Evolutionary conservation across 2,797 vertebrate species (phyloP), one percentile per base, ranked within the genome.

Genomic region (Pipistrellus pygmaeus): DNA sequence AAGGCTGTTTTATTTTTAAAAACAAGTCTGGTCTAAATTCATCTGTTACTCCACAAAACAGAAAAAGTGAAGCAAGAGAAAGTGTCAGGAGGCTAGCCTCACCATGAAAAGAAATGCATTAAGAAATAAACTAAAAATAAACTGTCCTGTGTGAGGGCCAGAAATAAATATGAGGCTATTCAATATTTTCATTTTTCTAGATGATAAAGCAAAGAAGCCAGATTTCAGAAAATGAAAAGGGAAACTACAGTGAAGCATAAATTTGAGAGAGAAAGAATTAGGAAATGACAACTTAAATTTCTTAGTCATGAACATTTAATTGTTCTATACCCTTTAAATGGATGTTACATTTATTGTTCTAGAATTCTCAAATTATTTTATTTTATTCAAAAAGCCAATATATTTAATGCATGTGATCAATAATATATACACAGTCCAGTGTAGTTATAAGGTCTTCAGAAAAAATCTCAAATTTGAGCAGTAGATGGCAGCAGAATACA

Each of bases 1-100:
- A 57, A 46, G 32, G 62, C 3, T 76, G 12, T n/a, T 18, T 25
- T 87, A 69, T 57, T 85, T 51, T 78, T 30, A 51, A 83, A 83
- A 94, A 38, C 1, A 62, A 32, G 53, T 9, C 35, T 87, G 88
- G 83, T 68, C 80, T 87, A 75, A 91, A 86, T 57, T 87, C 18
- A 71, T 41, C 69, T 93, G 41, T 41, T 92, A 82, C 13, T 48
- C 85, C 4, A 46, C 44, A 72, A 89, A 71, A 41, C 9, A 93
- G 57, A 55, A 83, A 20, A 82, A 53, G 78, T 75, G 30, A 85
- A 85, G 32, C 5, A 89, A 68, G 18, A 82, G 41, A 85, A 69
- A 68, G 66, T 95, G 83, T 90, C 30, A 30, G 30, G 85, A 88
- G 57, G 41, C 18, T 18, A 78, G 35, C 88, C 2, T 25, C 6